These are phyloP conservation scores for Rhadinocentrus ornatus DNA, from an alignment of 2,797 vertebrate species.

Conservation along the genomic window DNA sequence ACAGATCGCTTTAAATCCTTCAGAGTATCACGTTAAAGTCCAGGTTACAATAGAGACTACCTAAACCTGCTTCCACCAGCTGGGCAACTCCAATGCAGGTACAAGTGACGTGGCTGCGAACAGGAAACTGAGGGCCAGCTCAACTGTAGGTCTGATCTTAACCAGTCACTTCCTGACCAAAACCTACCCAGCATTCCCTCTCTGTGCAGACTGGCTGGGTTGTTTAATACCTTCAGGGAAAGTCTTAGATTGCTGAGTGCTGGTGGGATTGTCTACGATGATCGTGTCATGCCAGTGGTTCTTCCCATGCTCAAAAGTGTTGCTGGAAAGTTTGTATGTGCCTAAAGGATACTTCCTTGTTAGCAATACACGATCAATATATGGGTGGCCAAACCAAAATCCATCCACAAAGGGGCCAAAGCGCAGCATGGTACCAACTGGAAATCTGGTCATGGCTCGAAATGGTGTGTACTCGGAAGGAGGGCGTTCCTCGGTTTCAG, in stretches of 20 bases:
- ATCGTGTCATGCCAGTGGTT: slow-evolving; percentile 9
- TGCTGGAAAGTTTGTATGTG: slow-evolving; percentile 22
- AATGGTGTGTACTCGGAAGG: not conserved
- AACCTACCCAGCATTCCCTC: not conserved
- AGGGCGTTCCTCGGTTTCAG: slow-evolving; percentile 15
- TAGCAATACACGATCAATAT: slow-evolving; percentile 18
- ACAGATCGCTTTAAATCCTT: not conserved
- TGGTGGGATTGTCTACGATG: not conserved
- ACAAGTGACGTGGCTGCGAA: not conserved
- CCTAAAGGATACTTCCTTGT: slow-evolving; percentile 44
- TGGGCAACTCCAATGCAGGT: accelerated
- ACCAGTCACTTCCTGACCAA: not conserved
- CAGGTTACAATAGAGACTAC: not conserved
- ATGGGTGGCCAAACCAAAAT: not conserved
- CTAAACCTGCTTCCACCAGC: not conserved
- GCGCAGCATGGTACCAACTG: not conserved
- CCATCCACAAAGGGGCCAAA: not conserved
- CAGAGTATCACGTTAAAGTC: not conserved
- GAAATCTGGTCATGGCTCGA: not conserved
- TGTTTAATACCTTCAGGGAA: accelerated
- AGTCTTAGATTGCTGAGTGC: not conserved
- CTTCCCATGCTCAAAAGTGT: slow-evolving; percentile 31
- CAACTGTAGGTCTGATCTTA: no score
- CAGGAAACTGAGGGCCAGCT: not conserved
- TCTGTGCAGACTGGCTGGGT: not conserved